Evolutionary conservation across 2,888 invertebrate species (phyloP).

Genomic region (Alloplasta piceator): DNA sequence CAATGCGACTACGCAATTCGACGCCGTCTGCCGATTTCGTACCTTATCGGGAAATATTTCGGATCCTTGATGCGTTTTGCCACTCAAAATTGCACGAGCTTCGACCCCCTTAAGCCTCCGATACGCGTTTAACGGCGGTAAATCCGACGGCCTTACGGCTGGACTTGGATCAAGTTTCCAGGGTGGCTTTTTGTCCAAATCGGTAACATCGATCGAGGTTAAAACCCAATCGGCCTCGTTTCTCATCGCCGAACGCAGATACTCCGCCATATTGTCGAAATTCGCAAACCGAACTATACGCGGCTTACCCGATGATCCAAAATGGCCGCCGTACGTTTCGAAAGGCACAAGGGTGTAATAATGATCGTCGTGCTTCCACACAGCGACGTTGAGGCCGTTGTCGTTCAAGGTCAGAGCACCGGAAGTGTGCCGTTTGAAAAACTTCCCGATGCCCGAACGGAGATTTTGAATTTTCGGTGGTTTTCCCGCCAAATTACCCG

Average conservation of each 20-base stretch:
- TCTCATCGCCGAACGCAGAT: conserved; percentile 66
- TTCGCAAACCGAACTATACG: conserved; percentile 71
- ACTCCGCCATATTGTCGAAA: conserved; percentile 59
- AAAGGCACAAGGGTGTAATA: conserved; percentile 75
- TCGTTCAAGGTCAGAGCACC: conserved; percentile 71
- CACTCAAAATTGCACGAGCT: conserved; percentile 77
- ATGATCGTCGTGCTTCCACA: conserved; percentile 74
- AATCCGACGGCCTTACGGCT: conserved; percentile 75
- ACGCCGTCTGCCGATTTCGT: conserved; percentile 75
- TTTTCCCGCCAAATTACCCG: conserved; percentile 72
- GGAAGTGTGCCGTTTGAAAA: conserved; percentile 71
- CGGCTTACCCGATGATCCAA: conserved; percentile 43
- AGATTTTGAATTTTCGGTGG: conserved; percentile 72
- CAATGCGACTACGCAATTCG: conserved; percentile 77
- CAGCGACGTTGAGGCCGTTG: conserved; percentile 67
- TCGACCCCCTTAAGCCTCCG: conserved; percentile 70
- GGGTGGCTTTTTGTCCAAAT: conserved; percentile 74
- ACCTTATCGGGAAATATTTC: conserved; percentile 74
- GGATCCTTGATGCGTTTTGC: conserved; percentile 74
- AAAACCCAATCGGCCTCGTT: conserved; percentile 76
- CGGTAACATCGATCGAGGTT: conserved; percentile 75
- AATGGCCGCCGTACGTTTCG: conserved; percentile 3
- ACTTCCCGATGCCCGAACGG: conserved; percentile 70
- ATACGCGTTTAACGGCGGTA: conserved; percentile 79
- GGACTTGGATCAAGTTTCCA: conserved; percentile 78